Conservation (phyloP, 2,797 vertebrate genomes). For the Anguilla obscura region DNA sequence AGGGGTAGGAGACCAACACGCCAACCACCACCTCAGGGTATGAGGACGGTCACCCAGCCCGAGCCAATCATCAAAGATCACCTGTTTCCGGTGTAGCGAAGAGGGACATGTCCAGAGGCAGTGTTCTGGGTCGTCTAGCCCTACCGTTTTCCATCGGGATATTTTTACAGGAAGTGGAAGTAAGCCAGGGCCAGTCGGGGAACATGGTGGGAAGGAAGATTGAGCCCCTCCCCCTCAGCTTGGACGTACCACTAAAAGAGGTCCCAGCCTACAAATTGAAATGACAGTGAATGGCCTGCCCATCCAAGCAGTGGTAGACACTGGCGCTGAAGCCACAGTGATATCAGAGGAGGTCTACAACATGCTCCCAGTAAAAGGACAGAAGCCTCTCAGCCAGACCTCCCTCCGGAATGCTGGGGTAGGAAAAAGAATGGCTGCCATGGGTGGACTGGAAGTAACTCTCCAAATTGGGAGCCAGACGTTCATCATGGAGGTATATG, state of each 20-base stretch:
- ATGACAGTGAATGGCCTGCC: constrained; percentile 7
- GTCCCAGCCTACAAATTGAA: neutral
- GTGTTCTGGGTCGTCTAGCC: too few species aligned
- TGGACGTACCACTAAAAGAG: neutral
- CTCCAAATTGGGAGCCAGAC: constrained; percentile 17
- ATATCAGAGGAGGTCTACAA: constrained; percentile 31
- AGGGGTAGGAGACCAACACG: too few species aligned
- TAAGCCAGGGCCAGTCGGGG: too few species aligned
- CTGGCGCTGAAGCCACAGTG: constrained; percentile 32
- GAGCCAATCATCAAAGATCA: too few species aligned
- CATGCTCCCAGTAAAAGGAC: neutral
- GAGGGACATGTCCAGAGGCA: too few species aligned
- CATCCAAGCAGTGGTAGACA: constrained; percentile 21
- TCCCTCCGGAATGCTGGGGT: neutral
- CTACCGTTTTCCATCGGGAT: too few species aligned
- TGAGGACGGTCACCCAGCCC: too few species aligned
- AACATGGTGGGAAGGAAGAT: too few species aligned
- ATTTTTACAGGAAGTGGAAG: too few species aligned
- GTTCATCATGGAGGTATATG: constrained; percentile 28
- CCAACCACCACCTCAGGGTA: too few species aligned
- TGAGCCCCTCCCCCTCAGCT: neutral
- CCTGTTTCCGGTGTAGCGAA: too few species aligned
- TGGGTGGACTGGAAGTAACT: constrained; percentile 10
- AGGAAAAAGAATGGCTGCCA: constrained; percentile 10
- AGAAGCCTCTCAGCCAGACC: neutral